phyloP scores from a whole-genome alignment of 30 jellyfish, hydroid and myxozoan genomes.

The Nemopilema nomurai region DNA sequence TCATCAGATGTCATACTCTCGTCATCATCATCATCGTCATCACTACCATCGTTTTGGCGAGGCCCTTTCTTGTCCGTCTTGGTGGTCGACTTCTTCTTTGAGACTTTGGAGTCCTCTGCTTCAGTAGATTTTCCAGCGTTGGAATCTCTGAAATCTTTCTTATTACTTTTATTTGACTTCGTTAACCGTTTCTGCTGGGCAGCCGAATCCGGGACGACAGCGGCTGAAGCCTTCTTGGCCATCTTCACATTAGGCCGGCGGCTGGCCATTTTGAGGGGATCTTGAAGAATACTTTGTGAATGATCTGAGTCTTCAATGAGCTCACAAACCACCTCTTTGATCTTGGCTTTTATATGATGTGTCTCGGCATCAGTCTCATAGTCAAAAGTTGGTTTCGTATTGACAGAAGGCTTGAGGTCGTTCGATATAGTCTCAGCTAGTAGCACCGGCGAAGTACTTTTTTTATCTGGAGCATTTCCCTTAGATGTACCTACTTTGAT shows the following conservation, averaged over 20 bases:
- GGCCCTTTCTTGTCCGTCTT: not conserved
- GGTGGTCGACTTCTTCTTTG: not conserved
- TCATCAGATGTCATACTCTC: not conserved
- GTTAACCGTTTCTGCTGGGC: not conserved
- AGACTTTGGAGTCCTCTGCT: too few relatives aligned
- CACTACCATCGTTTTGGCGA: not conserved
- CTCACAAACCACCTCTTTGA: slow-evolving; percentile 7
- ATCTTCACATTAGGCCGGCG: not conserved
- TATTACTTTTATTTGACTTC: not conserved
- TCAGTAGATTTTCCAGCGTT: too few relatives aligned
- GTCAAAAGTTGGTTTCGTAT: slow-evolving; percentile 12
- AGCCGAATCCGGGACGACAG: not conserved
- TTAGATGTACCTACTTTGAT: not conserved
- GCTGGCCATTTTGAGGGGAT: slow-evolving; percentile 1
- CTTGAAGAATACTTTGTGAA: slow-evolving; percentile 2
- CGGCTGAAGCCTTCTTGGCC: not conserved
- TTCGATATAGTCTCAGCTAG: not conserved
- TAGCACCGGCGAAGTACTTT: not conserved
- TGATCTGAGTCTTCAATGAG: slow-evolving; percentile 37
- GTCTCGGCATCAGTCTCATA: slow-evolving; percentile 37
- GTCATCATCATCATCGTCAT: not conserved
- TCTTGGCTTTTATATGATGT: slow-evolving; percentile 2
- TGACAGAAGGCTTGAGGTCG: not conserved
- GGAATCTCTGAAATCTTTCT: not conserved
- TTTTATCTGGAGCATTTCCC: not conserved